phyloP scores from a whole-genome alignment of 2,113 vertebrate genomes.

The Myrmophylax atrothorax region DNA sequence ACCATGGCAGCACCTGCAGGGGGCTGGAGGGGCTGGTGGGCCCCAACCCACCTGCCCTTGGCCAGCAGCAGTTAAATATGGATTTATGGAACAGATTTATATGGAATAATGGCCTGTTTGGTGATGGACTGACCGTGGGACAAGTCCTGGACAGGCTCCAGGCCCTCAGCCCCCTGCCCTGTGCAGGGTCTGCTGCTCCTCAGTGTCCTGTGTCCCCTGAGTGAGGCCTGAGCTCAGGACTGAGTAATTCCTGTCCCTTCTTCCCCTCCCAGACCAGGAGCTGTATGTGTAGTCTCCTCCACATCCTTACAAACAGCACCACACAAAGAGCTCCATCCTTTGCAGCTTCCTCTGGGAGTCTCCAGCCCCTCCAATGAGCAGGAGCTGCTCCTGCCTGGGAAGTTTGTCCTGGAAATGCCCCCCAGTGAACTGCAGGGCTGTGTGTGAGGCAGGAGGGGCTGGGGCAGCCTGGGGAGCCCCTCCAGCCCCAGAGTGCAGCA shows the following conservation, averaged over 20 bases:
- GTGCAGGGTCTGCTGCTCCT: not conserved
- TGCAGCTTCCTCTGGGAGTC: not conserved
- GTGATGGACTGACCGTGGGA: fast-evolving
- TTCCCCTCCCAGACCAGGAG: not conserved
- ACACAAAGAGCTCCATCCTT: not conserved
- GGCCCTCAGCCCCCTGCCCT: not conserved
- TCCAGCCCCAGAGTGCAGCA: fast-evolving
- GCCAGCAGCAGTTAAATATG: not conserved
- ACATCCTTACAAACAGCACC: not conserved
- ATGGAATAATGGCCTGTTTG: fast-evolving
- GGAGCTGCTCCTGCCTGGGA: not conserved
- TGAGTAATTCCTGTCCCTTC: not conserved
- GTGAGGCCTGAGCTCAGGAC: not conserved
- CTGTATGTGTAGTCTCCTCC: not conserved
- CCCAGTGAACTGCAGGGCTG: fast-evolving
- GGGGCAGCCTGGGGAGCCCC: not conserved
- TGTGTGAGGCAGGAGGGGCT: fast-evolving
- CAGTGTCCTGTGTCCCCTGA: not conserved
- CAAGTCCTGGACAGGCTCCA: fast-evolving
- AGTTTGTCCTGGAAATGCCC: not conserved
- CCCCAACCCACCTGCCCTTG: not conserved
- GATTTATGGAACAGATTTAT: not conserved
- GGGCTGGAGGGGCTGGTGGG: not conserved
- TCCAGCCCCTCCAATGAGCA: not conserved
- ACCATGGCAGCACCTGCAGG: no score